These are phyloP conservation scores for Lophius piscatorius DNA, from an alignment of 2,113 vertebrate species.

Conservation along the genomic window DNA sequence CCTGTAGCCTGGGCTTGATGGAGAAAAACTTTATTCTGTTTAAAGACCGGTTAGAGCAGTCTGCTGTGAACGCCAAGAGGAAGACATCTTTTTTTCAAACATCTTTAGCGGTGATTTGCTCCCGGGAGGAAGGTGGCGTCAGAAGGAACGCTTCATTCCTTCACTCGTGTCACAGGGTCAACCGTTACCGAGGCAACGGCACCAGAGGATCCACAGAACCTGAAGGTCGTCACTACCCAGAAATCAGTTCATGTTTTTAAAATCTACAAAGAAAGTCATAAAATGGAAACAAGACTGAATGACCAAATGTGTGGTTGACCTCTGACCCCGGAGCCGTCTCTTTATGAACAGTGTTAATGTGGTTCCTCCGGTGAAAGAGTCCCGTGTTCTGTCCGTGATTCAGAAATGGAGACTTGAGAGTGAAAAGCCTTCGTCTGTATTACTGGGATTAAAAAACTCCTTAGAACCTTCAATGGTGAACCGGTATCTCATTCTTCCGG, in stretches of 20 bases:
- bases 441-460: too few species aligned
- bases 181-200: slow-evolving; percentile 74
- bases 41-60: slow-evolving; percentile 8
- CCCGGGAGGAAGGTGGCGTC: slow-evolving; percentile 34
- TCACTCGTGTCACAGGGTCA: slow-evolving; percentile 69
- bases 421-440: slow-evolving; percentile 46
- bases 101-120: slow-evolving; percentile 47
- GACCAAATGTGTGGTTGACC: slow-evolving; percentile 92
- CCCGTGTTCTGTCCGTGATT: too few species aligned
- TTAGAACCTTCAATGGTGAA: too few species aligned
- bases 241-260: slow-evolving; percentile 75
- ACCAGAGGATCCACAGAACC: slow-evolving; percentile 55
- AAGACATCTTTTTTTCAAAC: slow-evolving; percentile 45
- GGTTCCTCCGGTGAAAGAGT: too few species aligned
- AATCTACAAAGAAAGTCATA: slow-evolving; percentile 95
- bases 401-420: too few species aligned
- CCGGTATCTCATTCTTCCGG: too few species aligned
- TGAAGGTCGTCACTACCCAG: slow-evolving; percentile 87
- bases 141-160: slow-evolving; percentile 36
- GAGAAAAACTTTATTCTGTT: slow-evolving; percentile 19
- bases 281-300: slow-evolving; percentile 74
- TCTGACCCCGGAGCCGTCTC: too few species aligned
- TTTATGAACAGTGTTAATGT: too few species aligned
- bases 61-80: slow-evolving; percentile 1
- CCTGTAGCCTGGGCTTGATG: slow-evolving; percentile 16